phyloP scores from a whole-genome alignment of 2,113 vertebrate genomes.

The Petrocephalus zakoni region DNA sequence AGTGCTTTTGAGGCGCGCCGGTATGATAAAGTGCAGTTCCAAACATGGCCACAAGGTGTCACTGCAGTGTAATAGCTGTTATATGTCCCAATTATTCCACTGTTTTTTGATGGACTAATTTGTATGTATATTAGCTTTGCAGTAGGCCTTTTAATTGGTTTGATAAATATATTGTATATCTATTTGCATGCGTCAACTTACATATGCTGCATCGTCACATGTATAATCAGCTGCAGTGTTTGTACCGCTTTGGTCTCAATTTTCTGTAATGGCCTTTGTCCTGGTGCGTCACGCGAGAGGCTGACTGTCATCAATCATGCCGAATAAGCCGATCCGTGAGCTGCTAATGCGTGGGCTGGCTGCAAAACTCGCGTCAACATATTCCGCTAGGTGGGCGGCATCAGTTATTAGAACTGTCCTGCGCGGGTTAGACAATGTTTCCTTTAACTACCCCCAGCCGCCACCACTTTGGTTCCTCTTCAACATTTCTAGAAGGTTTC shows the following conservation, averaged over 20 bases:
- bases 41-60: slow-evolving; percentile 3
- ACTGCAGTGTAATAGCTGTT: neutral
- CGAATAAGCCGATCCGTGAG: neutral
- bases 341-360: neutral
- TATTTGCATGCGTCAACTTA: neutral
- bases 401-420: neutral
- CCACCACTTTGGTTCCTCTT: neutral
- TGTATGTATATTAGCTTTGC: neutral
- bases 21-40: neutral
- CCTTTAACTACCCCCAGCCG: neutral
- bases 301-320: neutral
- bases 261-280: slow-evolving; percentile 2
- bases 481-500: neutral
- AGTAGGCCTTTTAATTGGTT: neutral
- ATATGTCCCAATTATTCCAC: neutral
- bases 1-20: neutral
- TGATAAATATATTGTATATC: slow-evolving; percentile 1
- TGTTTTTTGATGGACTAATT: neutral
- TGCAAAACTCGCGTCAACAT: neutral
- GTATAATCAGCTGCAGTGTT: neutral
- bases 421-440: neutral
- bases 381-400: neutral
- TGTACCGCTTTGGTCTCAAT: neutral
- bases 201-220: neutral
- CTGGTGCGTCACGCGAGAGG: neutral